phyloP scores from a whole-genome alignment of 2,888 invertebrate species.

The Stegophylla sp. region DNA sequence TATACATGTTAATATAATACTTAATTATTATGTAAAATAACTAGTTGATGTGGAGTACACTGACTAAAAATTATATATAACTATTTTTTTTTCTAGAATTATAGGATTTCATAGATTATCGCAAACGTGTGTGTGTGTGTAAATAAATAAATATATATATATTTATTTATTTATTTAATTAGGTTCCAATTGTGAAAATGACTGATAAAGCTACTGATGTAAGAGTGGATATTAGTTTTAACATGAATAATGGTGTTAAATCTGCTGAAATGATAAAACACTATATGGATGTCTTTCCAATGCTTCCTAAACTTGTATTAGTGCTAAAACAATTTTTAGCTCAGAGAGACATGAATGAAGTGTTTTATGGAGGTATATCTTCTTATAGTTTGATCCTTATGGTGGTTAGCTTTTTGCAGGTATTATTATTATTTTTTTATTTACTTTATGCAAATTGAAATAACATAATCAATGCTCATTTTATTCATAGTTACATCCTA shows the following conservation, averaged over 20 bases:
- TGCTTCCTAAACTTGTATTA: conserved; percentile 91
- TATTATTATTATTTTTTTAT: conserved; percentile 63
- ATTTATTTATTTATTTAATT: conserved; percentile 60
- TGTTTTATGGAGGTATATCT: conserved; percentile 98
- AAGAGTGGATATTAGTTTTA: conserved; percentile 98
- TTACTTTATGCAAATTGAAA: background rate
- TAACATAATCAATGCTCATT: conserved; percentile 32
- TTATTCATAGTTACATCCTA: conserved; percentile 78
- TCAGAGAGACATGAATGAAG: conserved; percentile 97
- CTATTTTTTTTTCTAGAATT: no score
- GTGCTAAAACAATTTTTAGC: conserved; percentile 98
- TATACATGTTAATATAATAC: no score
- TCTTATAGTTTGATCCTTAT: conserved; percentile 98
- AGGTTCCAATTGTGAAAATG: conserved; percentile 95
- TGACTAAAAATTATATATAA: no score
- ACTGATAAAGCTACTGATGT: conserved; percentile 86
- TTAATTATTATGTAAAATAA: no score
- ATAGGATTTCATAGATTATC: no score
- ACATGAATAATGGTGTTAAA: conserved; percentile 96
- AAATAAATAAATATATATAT: no score
- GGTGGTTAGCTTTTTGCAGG: conserved; percentile 95
- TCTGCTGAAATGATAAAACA: conserved; percentile 94
- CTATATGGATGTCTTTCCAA: conserved; percentile 86
- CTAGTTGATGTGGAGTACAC: no score
- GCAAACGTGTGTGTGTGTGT: no score